phyloP scores from a whole-genome alignment of 2,888 invertebrate genomes.

The Chloroclystis v-ata region DNA sequence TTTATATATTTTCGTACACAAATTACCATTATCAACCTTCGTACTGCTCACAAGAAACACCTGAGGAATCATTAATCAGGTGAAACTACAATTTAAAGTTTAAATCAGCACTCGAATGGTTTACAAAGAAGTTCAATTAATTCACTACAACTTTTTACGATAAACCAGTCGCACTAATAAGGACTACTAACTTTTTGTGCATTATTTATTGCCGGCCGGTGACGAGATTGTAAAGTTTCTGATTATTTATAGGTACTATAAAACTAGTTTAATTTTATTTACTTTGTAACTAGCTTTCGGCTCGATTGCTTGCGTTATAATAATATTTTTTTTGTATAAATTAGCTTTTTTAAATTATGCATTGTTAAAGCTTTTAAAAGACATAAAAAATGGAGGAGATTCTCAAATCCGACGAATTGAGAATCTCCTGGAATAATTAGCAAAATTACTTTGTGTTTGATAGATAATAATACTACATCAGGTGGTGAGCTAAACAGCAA shows the following conservation, averaged over 20 bases:
- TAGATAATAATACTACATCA: too few relatives aligned
- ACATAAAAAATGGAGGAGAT: too few relatives aligned
- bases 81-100: slow-evolving; percentile 19
- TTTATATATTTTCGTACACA: too few relatives aligned
- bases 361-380: too few relatives aligned
- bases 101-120: slow-evolving; percentile 15
- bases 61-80: slow-evolving; percentile 11
- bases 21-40: not conserved
- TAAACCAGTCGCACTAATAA: slow-evolving; percentile 15
- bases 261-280: slow-evolving; percentile 1
- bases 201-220: slow-evolving; percentile 13
- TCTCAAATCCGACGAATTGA: too few relatives aligned
- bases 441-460: too few relatives aligned
- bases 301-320: too few relatives aligned
- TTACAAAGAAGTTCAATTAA: slow-evolving; percentile 17
- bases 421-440: too few relatives aligned
- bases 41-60: slow-evolving; percentile 1
- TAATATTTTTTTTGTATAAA: too few relatives aligned
- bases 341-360: too few relatives aligned
- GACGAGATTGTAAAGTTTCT: slow-evolving; percentile 11
- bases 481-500: too few relatives aligned
- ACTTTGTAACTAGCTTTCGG: too few relatives aligned
- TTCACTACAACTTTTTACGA: slow-evolving; percentile 15
- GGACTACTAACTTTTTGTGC: slow-evolving; percentile 12
- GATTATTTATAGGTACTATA: slow-evolving; percentile 15